Conservation (phyloP, 1,140 invertebrate genomes). For the Solenopsis fugax region DNA sequence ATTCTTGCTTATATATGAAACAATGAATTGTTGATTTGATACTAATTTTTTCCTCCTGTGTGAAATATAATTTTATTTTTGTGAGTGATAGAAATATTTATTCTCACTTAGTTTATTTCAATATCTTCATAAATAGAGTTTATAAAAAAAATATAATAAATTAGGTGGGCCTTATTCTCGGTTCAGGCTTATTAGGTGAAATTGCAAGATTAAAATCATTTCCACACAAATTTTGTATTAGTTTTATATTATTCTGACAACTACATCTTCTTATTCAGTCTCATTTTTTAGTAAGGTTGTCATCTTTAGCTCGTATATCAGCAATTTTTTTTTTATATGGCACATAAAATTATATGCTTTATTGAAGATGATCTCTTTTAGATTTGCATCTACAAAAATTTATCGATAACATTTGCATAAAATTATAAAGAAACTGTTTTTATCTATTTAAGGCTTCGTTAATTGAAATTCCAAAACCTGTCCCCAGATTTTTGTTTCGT, state of each 20-base stretch:
- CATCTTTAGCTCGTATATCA: neutral
- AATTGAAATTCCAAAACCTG: constrained; percentile 19
- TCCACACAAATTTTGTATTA: neutral
- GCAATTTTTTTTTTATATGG: neutral
- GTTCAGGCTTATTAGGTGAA: too few species aligned
- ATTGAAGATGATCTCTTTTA: constrained; percentile 5
- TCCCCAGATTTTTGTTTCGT: neutral
- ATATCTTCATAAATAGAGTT: too few species aligned
- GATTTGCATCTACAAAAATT: constrained; percentile 18
- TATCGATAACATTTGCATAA: constrained; percentile 16
- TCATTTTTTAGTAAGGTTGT: neutral
- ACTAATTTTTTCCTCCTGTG: too few species aligned
- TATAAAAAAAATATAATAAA: too few species aligned
- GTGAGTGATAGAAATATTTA: too few species aligned
- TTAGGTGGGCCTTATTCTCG: too few species aligned
- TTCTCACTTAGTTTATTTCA: too few species aligned
- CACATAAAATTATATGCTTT: constrained; percentile 14
- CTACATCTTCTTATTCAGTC: neutral
- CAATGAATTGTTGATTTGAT: too few species aligned
- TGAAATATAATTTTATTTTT: too few species aligned
- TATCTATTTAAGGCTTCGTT: constrained; percentile 21
- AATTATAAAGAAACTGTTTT: constrained; percentile 15
- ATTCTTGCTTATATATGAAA: too few species aligned
- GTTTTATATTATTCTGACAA: neutral
- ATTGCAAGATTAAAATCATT: neutral